Conservation (phyloP, 2,888 invertebrate genomes). For the Drosophila niveifrons region DNA sequence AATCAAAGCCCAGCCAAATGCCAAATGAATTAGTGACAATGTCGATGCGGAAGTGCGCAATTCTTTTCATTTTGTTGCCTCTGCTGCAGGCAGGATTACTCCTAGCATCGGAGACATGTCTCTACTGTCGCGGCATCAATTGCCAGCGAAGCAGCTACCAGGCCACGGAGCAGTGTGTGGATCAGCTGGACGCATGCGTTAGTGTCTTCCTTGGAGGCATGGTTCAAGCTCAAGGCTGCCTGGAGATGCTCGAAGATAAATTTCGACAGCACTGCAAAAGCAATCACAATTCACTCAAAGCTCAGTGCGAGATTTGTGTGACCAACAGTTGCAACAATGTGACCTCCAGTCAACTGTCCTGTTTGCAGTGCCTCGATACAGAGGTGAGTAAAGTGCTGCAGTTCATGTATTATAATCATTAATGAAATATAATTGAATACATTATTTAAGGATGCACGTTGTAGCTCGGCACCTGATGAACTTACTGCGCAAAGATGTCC, state of each 20-base stretch:
- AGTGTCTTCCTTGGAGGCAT: slow-evolving; percentile 69
- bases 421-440: not conserved
- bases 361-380: slow-evolving; percentile 70
- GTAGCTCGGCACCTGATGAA: slow-evolving; percentile 34
- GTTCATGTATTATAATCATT: fast-evolving
- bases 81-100: slow-evolving; percentile 33
- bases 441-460: slow-evolving; percentile 35
- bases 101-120: slow-evolving; percentile 61
- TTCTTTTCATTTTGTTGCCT: slow-evolving; percentile 23
- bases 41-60: slow-evolving; percentile 41
- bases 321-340: slow-evolving; percentile 67
- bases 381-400: slow-evolving; percentile 48
- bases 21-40: slow-evolving; percentile 48
- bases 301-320: slow-evolving; percentile 56
- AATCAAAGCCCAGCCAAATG: slow-evolving; percentile 36
- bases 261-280: slow-evolving; percentile 42
- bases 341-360: slow-evolving; percentile 48
- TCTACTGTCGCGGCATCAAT: slow-evolving; percentile 70
- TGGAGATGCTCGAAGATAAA: slow-evolving; percentile 41
- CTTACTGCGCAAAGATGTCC: slow-evolving; percentile 38
- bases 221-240: slow-evolving; percentile 72
- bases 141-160: slow-evolving; percentile 67
- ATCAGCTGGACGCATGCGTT: slow-evolving; percentile 72
- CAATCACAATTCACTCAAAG: not conserved
- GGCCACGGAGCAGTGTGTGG: slow-evolving; percentile 60